Conservation (phyloP, 2,113 vertebrate species). For the Condylura cristata region DNA sequence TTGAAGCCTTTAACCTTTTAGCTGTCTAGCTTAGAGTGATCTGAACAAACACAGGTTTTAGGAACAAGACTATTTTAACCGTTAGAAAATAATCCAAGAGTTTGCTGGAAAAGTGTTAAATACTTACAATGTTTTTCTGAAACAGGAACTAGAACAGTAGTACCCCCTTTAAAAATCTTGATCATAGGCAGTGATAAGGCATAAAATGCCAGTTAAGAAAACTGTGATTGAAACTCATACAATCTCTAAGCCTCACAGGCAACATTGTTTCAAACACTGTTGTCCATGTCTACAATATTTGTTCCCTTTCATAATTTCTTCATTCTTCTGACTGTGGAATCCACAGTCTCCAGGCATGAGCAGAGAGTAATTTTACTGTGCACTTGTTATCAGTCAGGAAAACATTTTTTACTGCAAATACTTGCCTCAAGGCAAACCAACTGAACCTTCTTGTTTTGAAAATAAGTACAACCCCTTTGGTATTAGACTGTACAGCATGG, state of each 20-base stretch:
- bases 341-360: background rate
- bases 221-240: background rate
- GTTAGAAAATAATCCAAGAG: background rate
- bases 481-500: too few species aligned
- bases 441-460: background rate
- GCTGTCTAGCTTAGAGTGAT: background rate
- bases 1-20: background rate
- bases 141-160: background rate
- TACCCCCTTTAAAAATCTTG: background rate
- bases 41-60: background rate
- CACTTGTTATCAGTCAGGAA: background rate
- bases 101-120: background rate
- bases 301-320: background rate
- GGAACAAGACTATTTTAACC: background rate
- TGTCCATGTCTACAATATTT: background rate
- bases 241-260: background rate
- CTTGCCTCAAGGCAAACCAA: background rate
- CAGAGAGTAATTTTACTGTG: background rate
- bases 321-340: background rate
- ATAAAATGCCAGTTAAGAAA: background rate
- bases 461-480: background rate
- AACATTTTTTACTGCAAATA: background rate
- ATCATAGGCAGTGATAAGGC: background rate
- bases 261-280: background rate
- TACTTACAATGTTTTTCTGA: constrained; percentile 28